These are phyloP conservation scores for Nymphicus hollandicus DNA, from an alignment of 2,113 vertebrate species.

Conservation along the genomic window DNA sequence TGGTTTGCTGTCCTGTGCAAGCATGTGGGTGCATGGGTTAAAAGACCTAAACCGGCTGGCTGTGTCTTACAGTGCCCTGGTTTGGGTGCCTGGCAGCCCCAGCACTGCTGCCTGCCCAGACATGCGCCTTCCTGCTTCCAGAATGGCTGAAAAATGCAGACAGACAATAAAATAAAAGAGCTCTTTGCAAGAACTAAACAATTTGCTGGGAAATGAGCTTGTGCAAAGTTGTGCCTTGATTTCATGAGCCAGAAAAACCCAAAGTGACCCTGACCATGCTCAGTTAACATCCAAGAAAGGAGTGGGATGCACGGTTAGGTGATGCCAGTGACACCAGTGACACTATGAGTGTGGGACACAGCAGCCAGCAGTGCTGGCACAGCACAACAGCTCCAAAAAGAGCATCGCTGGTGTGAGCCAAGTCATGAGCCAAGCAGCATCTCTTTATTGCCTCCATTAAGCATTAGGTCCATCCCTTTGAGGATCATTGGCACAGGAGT, in stretches of 20 bases:
- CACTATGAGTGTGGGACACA: background rate
- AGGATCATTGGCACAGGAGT: background rate
- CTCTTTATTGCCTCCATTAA: background rate
- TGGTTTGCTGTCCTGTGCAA: background rate
- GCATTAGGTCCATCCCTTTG: accelerated
- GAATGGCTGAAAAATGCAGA: background rate
- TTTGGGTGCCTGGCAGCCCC: background rate
- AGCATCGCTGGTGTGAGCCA: accelerated
- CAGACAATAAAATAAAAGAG: background rate
- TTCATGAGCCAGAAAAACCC: background rate
- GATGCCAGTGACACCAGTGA: background rate
- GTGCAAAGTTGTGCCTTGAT: background rate
- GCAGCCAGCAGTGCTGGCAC: background rate
- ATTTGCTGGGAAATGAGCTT: background rate
- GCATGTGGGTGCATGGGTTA: background rate
- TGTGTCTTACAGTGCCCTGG: background rate
- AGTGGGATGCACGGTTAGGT: background rate
- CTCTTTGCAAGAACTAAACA: background rate
- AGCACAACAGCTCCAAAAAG: accelerated
- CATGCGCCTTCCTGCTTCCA: background rate
- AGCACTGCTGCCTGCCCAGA: background rate
- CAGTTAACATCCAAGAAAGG: accelerated
- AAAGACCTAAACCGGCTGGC: background rate
- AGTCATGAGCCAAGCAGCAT: accelerated
- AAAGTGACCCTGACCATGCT: background rate